Conservation (phyloP, 2,113 vertebrate species). For the zebrafish (Danio rerio) region DNA sequence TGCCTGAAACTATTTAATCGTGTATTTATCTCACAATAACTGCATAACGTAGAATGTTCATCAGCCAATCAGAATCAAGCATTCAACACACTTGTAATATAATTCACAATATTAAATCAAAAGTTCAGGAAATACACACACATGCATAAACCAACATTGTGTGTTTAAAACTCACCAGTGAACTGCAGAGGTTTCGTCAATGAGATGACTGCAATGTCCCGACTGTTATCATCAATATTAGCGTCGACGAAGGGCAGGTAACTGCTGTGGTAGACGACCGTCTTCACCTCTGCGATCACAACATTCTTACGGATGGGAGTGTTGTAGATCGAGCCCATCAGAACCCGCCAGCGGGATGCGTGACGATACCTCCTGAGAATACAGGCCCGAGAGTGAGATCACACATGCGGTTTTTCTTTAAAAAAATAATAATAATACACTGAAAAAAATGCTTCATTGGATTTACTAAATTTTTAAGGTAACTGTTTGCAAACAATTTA, state of each 20-base stretch:
- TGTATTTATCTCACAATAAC: no score
- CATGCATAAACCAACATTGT: no score
- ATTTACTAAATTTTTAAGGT: no score
- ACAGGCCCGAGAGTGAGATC: background rate
- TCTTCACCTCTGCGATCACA: conserved; percentile 79
- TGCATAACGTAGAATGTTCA: no score
- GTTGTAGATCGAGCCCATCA: conserved; percentile 84
- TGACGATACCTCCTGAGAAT: conserved; percentile 80
- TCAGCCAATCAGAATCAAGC: no score
- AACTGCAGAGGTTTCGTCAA: conserved; percentile 81
- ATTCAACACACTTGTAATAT: no score
- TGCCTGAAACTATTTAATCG: no score
- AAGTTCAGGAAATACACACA: no score
- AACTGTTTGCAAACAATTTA: no score
- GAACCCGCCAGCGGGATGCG: conserved; percentile 81
- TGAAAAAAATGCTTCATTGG: no score
- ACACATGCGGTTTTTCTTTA: background rate
- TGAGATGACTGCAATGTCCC: conserved; percentile 86
- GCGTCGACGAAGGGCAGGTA: conserved; percentile 88
- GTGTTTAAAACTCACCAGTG: conserved; percentile 75
- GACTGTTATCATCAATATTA: conserved; percentile 88
- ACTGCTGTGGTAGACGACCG: conserved; percentile 86
- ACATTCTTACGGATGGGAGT: conserved; percentile 74
- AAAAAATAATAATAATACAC: no score
- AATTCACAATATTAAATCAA: no score